A percentile compares a stretch with the other conserved stretches of the same genome.
These are phyloP conservation scores for Kryptolebias ocellatus DNA, from an alignment of 2,797 vertebrate species.

Conservation along the genomic window DNA sequence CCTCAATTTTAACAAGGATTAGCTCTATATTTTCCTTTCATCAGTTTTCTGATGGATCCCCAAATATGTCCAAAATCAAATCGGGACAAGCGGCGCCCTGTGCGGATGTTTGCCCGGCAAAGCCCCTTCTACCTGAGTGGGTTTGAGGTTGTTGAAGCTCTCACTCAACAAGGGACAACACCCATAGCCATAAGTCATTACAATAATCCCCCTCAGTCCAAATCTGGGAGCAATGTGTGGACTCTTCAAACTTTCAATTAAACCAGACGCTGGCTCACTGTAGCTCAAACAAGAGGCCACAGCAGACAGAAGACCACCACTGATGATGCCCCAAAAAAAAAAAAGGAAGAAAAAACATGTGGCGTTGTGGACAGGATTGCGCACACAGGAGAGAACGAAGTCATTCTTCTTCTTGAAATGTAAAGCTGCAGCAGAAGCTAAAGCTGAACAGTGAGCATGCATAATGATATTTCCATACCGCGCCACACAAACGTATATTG, in stretches of 20 bases:
- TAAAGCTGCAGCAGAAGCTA: conserved; percentile 57
- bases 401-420: conserved; percentile 65
- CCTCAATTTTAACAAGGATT: conserved; percentile 76
- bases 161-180: conserved; percentile 71
- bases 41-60: conserved; percentile 73
- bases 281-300: conserved; percentile 58
- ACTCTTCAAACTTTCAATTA: conserved; percentile 56
- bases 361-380: conserved; percentile 19
- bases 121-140: conserved; percentile 65
- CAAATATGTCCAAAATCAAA: conserved; percentile 79
- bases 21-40: conserved; percentile 81
- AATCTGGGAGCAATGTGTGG: conserved; percentile 46
- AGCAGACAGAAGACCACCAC: conserved; percentile 61
- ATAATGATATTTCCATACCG: conserved; percentile 75
- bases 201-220: conserved; percentile 71
- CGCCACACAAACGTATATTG: conserved; percentile 64
- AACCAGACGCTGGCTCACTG: conserved; percentile 56
- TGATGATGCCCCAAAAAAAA: conserved; percentile 16
- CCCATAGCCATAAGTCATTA: conserved; percentile 63
- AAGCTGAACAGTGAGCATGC: conserved; percentile 63
- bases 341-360: conserved; percentile 42
- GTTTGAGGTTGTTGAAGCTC: conserved; percentile 63
- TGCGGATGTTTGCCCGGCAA: conserved; percentile 76
- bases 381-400: conserved; percentile 20
- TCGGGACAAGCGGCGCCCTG: conserved; percentile 78